Evolutionary conservation across 2,888 invertebrate genomes (phyloP).

Genomic region (Xylocampa areola): DNA sequence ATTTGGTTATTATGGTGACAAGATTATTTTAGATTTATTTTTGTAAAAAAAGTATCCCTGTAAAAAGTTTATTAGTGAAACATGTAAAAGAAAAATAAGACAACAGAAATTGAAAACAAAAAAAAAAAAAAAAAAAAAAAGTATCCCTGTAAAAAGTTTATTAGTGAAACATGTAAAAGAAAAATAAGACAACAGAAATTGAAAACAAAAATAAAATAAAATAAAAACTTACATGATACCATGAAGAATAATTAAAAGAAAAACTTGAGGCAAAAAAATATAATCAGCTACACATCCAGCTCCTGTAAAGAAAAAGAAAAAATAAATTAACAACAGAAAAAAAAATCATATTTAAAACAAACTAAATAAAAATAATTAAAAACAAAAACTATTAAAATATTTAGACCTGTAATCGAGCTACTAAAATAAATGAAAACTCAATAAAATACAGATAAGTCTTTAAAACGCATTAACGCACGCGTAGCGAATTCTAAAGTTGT

Average conservation of each 20-base stretch:
- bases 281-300: slow-evolving; percentile 68
- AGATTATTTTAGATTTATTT: no score
- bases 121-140: slow-evolving; percentile 60
- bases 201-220: slow-evolving; percentile 65
- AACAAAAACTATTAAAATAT: slow-evolving; percentile 15
- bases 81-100: slow-evolving; percentile 12
- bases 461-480: no score
- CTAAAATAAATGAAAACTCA: no score
- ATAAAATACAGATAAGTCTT: no score
- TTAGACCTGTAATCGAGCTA: no score
- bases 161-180: neutral
- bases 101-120: slow-evolving; percentile 39
- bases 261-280: slow-evolving; percentile 75
- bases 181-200: slow-evolving; percentile 29
- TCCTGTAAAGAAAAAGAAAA: slow-evolving; percentile 83
- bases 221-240: slow-evolving; percentile 90
- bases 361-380: slow-evolving; percentile 32
- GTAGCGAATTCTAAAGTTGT: no score
- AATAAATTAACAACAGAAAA: slow-evolving; percentile 68
- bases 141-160: neutral
- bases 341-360: slow-evolving; percentile 46
- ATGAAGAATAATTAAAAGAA: slow-evolving; percentile 83
- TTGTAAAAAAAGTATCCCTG: neutral
- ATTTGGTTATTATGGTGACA: no score
- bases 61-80: slow-evolving; percentile 3